These are phyloP conservation scores for Stictonetta naevosa DNA, from an alignment of 2,113 vertebrate species.

Conservation along the genomic window DNA sequence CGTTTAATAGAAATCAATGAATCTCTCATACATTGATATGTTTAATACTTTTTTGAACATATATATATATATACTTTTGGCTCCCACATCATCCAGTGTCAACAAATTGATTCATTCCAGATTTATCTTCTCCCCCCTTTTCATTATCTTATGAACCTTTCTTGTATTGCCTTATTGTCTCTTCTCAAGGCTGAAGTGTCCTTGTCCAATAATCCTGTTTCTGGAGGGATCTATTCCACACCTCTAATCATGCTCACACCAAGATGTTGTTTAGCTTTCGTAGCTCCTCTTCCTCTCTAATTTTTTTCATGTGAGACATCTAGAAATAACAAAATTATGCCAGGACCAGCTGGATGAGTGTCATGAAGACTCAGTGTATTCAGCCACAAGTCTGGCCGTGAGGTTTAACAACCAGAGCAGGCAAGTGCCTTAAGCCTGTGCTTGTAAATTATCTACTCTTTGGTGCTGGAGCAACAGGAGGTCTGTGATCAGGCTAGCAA, in stretches of 20 bases:
- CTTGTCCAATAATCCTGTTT: background rate
- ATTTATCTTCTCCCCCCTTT: background rate
- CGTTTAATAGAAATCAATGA: background rate
- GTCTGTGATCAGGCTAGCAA: background rate
- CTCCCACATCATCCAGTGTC: background rate
- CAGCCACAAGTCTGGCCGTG: background rate
- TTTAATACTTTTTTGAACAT: background rate
- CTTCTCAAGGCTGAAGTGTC: background rate
- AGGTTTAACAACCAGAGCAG: background rate
- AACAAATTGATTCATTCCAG: background rate
- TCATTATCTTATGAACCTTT: background rate
- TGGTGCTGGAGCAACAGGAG: background rate
- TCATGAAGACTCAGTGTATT: background rate
- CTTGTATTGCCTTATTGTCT: background rate
- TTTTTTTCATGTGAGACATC: background rate
- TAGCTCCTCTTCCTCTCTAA: background rate
- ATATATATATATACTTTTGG: no score
- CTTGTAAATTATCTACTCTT: background rate
- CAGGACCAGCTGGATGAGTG: no score
- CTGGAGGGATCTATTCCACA: background rate
- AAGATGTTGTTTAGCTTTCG: background rate
- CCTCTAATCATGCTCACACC: background rate
- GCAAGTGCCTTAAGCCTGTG: background rate
- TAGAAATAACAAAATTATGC: background rate
- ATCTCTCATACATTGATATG: background rate